These are phyloP conservation scores for Drosophila diplacantha DNA, from an alignment of 2,888 invertebrate genomes.

Conservation along the genomic window DNA sequence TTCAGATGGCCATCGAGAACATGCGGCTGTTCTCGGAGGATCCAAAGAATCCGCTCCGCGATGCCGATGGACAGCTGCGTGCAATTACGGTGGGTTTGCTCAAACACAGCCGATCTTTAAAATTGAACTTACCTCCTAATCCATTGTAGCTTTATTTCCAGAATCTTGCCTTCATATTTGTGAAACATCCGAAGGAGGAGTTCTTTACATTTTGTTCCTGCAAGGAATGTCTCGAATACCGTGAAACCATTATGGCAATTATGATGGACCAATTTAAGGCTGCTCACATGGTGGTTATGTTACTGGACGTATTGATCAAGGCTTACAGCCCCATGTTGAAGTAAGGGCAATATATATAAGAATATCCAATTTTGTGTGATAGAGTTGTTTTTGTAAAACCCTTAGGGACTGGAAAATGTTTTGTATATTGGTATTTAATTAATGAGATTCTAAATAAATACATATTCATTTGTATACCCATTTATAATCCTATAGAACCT, in stretches of 20 bases:
- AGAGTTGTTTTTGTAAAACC: background rate
- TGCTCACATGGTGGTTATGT: conserved; percentile 76
- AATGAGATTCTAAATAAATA: background rate
- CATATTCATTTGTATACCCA: background rate
- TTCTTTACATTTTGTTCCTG: conserved; percentile 77
- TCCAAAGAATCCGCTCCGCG: conserved; percentile 62
- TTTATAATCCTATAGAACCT: background rate
- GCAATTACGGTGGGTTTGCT: conserved; percentile 65
- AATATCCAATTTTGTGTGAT: background rate
- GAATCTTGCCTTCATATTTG: conserved; percentile 74
- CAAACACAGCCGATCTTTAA: conserved; percentile 3
- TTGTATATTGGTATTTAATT: background rate
- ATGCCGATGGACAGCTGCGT: conserved; percentile 66
- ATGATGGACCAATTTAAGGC: conserved; percentile 77
- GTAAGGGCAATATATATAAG: conserved; percentile 47
- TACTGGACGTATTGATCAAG: conserved; percentile 74
- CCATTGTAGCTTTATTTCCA: conserved; percentile 65
- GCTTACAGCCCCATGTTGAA: conserved; percentile 76
- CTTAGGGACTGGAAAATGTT: background rate
- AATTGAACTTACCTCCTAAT: conserved; percentile 54
- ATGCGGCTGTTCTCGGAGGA: conserved; percentile 64
- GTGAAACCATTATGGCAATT: conserved; percentile 75
- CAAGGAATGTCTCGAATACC: conserved; percentile 76
- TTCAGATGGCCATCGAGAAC: conserved; percentile 65
- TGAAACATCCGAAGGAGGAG: conserved; percentile 74